Base-by-base conservation (phyloP, 2,797 vertebrate species). In the Pangasius macronema region DNA sequence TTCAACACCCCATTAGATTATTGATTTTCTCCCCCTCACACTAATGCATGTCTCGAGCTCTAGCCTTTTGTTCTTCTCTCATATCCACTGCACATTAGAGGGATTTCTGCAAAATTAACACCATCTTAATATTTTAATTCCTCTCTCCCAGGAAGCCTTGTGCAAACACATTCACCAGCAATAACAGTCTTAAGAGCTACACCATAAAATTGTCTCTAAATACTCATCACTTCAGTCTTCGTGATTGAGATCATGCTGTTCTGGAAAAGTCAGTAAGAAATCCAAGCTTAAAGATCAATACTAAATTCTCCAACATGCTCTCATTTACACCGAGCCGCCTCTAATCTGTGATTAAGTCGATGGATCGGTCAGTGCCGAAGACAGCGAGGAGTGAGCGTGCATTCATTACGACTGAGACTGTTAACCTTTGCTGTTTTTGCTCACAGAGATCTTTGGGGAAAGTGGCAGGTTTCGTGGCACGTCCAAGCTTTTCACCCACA, bases 331-430 rank as follows among this genome's bases (percentile, higher is more conserved):
- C 49, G 27, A 53, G 75, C 13, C 1, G 53, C 76, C 8, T 33
- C 75, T 79, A 5, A 53, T 53, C 75, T 33, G 75, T 20, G n/a
- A 57, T 57, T 36, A 33, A 8, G 30, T 22, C 10, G 33, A 59
- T 80, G 53, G 30, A 80, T 24, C 53, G 10, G 77, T 80, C 77
- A 27, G 77, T 13, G 53, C 33, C 39, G 77, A 24, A 57, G 77
- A 13, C 77, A 59, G 77, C 20, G 33, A 59, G 77, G 55, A 59
- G 30, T 80, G 77, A 80, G 53, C 30, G 5, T 57, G 77, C 77
- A 80, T 80, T 59, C 77, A 80, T 80, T 80, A 59, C 30, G 10
- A 3, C 2, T 13, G 9, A 59, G 22, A 59, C 77, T 27, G 53
- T 36, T 59, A 59, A 51, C 75, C 75, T 75, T 75, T 49, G 72